A percentile compares a stretch with the other conserved stretches of the same genome.
Conservation (phyloP, 2,888 invertebrate genomes). For the Abrostola triplasia region DNA sequence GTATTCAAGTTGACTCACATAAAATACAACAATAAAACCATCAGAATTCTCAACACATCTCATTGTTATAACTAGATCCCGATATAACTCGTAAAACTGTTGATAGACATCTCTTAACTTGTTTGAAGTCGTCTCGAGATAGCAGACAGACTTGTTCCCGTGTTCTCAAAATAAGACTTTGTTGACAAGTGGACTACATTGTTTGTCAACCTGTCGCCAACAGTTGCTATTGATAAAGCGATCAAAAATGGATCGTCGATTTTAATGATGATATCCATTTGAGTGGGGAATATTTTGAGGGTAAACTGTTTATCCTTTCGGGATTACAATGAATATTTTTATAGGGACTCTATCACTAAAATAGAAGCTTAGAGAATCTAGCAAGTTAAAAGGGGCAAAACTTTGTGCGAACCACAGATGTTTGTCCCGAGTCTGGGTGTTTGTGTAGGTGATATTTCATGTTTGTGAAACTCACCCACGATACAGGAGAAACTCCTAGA, state of each 20-base stretch:
- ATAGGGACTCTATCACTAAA: no score
- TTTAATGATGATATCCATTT: slow-evolving; percentile 11
- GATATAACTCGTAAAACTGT: slow-evolving; percentile 35
- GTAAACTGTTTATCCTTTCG: no score
- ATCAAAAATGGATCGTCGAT: slow-evolving; percentile 16
- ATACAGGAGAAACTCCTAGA: no score
- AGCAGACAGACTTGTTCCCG: slow-evolving; percentile 37
- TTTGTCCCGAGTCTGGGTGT: no score
- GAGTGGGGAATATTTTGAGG: not conserved
- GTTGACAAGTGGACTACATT: slow-evolving; percentile 41
- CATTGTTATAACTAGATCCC: slow-evolving; percentile 28
- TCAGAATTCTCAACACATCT: slow-evolving; percentile 6
- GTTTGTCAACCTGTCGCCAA: slow-evolving; percentile 30
- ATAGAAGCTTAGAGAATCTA: no score
- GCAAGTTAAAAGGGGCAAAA: no score
- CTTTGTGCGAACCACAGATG: no score
- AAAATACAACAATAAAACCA: slow-evolving; percentile 2
- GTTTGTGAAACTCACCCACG: no score
- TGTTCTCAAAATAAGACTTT: slow-evolving; percentile 27
- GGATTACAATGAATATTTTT: no score
- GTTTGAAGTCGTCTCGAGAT: slow-evolving; percentile 38
- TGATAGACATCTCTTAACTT: slow-evolving; percentile 49
- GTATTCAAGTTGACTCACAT: no score
- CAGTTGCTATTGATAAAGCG: slow-evolving; percentile 19
- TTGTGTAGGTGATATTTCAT: no score